Evolutionary conservation across 2,797 vertebrate genomes (phyloP).

Genomic region (Acrossocheilus fasciatus): DNA sequence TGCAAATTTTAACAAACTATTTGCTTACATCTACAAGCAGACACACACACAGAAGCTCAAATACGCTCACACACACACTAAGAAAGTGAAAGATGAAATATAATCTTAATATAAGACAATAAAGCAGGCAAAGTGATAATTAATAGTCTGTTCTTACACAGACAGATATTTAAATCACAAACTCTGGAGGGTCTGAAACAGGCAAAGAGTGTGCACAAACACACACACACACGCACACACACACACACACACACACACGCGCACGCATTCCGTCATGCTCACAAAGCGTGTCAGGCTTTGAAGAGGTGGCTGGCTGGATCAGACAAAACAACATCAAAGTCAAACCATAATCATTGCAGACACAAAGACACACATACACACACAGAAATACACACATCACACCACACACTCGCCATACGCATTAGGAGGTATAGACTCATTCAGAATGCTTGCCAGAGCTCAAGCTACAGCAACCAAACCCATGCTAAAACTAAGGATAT

Average conservation of each 20-base stretch:
- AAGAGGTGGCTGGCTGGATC: slow-evolving; percentile 76
- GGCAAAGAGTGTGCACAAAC: slow-evolving; percentile 34
- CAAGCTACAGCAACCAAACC: background rate
- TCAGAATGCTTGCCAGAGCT: slow-evolving; percentile 41
- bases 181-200: background rate
- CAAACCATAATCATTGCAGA: slow-evolving; percentile 74
- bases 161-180: slow-evolving; percentile 20
- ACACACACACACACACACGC: background rate
- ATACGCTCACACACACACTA: background rate
- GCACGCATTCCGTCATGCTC: slow-evolving; percentile 76
- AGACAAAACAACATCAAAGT: slow-evolving; percentile 81
- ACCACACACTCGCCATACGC: slow-evolving; percentile 35
- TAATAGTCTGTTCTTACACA: slow-evolving; percentile 27
- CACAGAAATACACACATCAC: slow-evolving; percentile 42
- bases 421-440: slow-evolving; percentile 73
- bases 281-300: slow-evolving; percentile 73
- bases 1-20: slow-evolving; percentile 27
- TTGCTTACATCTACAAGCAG: slow-evolving; percentile 35
- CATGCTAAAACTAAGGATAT: background rate
- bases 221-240: slow-evolving; percentile 56
- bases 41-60: background rate
- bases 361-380: slow-evolving; percentile 48
- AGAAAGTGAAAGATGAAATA: slow-evolving; percentile 6
- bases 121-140: slow-evolving; percentile 17
- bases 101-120: slow-evolving; percentile 24